Conservation (phyloP, 2,888 invertebrate species). For the Pristionchus japonicus region DNA sequence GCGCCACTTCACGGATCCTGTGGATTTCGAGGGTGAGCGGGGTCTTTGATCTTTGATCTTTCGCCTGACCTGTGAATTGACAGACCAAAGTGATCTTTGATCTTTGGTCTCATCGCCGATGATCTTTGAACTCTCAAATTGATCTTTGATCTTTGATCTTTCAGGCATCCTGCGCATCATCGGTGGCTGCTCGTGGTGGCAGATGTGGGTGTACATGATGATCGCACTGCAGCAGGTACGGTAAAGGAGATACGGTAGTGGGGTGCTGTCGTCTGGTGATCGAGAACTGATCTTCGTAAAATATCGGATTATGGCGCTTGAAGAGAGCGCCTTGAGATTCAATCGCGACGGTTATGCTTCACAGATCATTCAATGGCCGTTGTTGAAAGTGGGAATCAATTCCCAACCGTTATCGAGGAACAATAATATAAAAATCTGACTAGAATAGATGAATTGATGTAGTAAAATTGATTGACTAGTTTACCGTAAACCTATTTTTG, state of each 20-base stretch:
- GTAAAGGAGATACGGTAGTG: neutral
- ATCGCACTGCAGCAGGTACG: conserved; percentile 71
- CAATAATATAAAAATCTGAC: too few species aligned
- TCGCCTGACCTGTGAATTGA: neutral
- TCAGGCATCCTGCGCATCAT: conserved; percentile 74
- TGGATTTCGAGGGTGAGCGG: conserved; percentile 73
- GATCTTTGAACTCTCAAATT: neutral
- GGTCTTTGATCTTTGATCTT: neutral
- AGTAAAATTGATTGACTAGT: too few species aligned
- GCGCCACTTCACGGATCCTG: conserved; percentile 73
- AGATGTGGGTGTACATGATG: conserved; percentile 74
- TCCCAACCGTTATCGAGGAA: too few species aligned
- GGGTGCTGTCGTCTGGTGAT: neutral
- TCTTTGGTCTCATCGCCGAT: neutral
- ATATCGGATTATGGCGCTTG: too few species aligned
- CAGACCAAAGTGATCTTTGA: neutral
- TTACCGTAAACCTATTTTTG: neutral
- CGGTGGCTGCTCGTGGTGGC: conserved; percentile 75
- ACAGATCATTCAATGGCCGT: too few species aligned
- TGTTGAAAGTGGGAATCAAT: too few species aligned
- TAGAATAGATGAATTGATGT: too few species aligned
- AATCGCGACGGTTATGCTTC: too few species aligned
- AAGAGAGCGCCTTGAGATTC: too few species aligned
- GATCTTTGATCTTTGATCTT: neutral
- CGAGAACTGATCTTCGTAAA: neutral